Conservation (phyloP, 1,140 invertebrate species). For the Aricia agestis region DNA sequence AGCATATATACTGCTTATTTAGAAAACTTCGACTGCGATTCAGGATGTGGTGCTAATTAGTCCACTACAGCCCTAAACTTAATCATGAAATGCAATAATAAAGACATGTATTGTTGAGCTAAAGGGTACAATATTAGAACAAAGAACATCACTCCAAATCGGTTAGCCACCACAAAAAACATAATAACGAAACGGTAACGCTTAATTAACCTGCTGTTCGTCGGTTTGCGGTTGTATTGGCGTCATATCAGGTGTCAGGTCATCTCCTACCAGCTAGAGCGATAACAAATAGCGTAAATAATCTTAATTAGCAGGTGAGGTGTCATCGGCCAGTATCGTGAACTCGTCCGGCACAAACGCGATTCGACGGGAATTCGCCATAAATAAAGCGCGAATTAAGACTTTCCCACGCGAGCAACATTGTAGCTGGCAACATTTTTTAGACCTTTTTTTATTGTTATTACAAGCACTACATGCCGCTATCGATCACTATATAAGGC, state of each 20-base stretch:
- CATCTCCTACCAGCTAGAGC: conserved; percentile 22
- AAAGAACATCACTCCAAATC: background rate
- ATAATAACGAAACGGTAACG: conserved; percentile 68
- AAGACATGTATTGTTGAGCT: too few species aligned
- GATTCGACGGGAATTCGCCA: conserved; percentile 18
- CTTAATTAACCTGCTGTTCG: conserved; percentile 48
- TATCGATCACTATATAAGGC: background rate
- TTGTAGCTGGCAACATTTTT: background rate
- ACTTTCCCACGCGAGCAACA: background rate
- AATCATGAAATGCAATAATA: too few species aligned
- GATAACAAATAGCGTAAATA: conserved; percentile 37
- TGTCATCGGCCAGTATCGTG: conserved; percentile 31
- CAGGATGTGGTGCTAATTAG: too few species aligned
- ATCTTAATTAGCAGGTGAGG: conserved; percentile 35
- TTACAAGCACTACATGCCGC: background rate
- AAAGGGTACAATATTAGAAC: background rate
- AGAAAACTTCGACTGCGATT: too few species aligned
- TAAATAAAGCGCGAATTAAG: background rate
- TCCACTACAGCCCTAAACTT: too few species aligned
- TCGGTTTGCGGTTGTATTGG: conserved; percentile 48
- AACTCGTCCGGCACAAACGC: conserved; percentile 21
- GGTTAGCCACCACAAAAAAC: conserved; percentile 56
- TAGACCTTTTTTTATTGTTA: background rate
- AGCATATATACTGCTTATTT: too few species aligned
- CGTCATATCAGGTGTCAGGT: conserved; percentile 44